These are phyloP conservation scores for Mormyrops boulengeri DNA, from an alignment of 2,797 vertebrate species.

Conservation along the genomic window DNA sequence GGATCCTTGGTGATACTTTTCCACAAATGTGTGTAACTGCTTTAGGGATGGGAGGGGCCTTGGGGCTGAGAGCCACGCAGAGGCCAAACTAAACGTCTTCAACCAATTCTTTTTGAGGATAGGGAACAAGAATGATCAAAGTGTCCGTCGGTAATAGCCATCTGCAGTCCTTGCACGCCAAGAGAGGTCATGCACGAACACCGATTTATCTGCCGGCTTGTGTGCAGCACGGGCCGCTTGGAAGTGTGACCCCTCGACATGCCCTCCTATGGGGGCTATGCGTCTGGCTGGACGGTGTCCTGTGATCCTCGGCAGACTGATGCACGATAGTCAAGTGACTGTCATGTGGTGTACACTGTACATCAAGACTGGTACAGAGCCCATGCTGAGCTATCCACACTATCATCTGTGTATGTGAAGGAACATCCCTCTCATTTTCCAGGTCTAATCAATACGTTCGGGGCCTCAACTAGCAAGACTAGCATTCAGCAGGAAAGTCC, in stretches of 20 bases:
- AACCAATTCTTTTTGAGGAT: no score
- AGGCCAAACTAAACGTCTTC: background rate
- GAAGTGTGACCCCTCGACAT: background rate
- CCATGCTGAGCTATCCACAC: background rate
- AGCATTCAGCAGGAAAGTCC: background rate
- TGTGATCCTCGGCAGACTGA: background rate
- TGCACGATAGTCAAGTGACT: background rate
- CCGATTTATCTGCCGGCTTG: constrained; percentile 40
- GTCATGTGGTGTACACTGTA: background rate
- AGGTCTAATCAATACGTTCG: background rate
- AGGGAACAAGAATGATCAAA: constrained; percentile 43
- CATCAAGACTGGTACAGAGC: background rate
- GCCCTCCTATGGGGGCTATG: background rate
- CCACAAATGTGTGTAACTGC: background rate
- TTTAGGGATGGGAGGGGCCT: background rate
- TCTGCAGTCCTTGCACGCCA: constrained; percentile 55
- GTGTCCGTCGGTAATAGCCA: constrained; percentile 50
- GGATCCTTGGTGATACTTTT: background rate
- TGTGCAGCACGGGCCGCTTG: background rate
- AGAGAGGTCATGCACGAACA: constrained; percentile 43
- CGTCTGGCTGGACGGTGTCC: background rate
- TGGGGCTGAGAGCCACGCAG: background rate
- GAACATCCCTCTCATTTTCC: background rate
- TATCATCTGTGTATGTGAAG: background rate
- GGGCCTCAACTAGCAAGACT: background rate